phyloP scores from a whole-genome alignment of 1,140 invertebrate genomes.

The Triops cancriformis region DNA sequence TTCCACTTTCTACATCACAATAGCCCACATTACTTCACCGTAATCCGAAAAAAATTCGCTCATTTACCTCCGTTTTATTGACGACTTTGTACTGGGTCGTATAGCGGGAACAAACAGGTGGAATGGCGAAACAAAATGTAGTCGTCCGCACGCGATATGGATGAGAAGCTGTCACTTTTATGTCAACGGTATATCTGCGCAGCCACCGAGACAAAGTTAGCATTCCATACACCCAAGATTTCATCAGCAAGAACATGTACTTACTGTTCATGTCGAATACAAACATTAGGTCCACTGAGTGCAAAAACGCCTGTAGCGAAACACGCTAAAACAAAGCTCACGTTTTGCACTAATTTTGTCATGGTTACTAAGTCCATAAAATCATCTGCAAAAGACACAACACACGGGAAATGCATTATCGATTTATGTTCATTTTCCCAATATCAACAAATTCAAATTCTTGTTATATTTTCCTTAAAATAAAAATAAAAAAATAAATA shows the following conservation, averaged over 20 bases:
- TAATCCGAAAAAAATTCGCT: not conserved
- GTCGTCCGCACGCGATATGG: slow-evolving; percentile 70
- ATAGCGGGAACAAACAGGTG: slow-evolving; percentile 76
- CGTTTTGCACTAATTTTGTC: not conserved
- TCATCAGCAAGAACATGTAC: slow-evolving; percentile 33
- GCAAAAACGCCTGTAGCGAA: slow-evolving; percentile 7
- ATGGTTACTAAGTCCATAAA: not conserved
- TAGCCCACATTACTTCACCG: not conserved
- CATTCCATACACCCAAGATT: too few relatives aligned
- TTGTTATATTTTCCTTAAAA: too few relatives aligned
- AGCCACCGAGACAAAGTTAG: slow-evolving; percentile 28
- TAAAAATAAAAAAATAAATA: too few relatives aligned
- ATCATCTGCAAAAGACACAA: not conserved
- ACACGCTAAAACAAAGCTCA: not conserved
- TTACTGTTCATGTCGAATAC: slow-evolving; percentile 48
- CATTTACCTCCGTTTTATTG: slow-evolving; percentile 53
- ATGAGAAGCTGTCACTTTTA: slow-evolving; percentile 63
- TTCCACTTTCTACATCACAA: slow-evolving; percentile 49
- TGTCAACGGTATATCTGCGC: slow-evolving; percentile 59
- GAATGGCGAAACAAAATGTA: slow-evolving; percentile 71
- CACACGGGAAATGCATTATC: not conserved
- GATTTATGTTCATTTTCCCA: not conserved
- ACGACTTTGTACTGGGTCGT: slow-evolving; percentile 62
- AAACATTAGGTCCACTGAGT: slow-evolving; percentile 48
- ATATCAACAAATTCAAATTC: not conserved